A percentile compares a stretch with the other conserved stretches of the same genome.
Conservation (phyloP, 2,113 vertebrate genomes). For the Polypterus senegalus region DNA sequence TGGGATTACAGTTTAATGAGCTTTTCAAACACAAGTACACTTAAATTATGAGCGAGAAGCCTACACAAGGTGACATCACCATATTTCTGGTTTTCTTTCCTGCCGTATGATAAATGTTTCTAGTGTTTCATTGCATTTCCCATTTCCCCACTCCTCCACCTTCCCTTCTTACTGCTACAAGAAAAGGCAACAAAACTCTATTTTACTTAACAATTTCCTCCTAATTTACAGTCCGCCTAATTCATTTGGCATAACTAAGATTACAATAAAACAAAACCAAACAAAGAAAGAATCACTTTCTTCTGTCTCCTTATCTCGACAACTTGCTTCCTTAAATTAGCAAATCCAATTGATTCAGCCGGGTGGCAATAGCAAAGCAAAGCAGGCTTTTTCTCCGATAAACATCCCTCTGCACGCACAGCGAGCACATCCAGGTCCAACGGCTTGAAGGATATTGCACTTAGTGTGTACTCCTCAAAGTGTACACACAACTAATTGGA, state of each 20-base stretch:
- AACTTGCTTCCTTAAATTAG: slow-evolving; percentile 33
- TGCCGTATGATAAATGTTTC: too few relatives aligned
- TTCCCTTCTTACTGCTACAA: too few relatives aligned
- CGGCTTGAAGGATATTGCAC: slow-evolving; percentile 12
- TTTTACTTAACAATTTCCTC: slow-evolving; percentile 2
- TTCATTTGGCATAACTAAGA: neutral
- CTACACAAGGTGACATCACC: too few relatives aligned
- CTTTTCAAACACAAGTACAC: too few relatives aligned
- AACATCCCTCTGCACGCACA: slow-evolving; percentile 15
- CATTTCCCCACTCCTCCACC: too few relatives aligned
- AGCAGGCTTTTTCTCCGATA: slow-evolving; percentile 17
- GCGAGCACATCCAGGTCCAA: slow-evolving; percentile 7
- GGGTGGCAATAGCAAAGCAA: slow-evolving; percentile 22
- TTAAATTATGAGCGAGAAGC: too few relatives aligned
- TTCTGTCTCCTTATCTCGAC: slow-evolving; percentile 21
- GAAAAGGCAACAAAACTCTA: neutral
- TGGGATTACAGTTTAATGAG: too few relatives aligned
- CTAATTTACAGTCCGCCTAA: neutral
- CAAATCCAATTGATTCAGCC: slow-evolving; percentile 24
- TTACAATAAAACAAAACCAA: slow-evolving; percentile 10
- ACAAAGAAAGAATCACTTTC: neutral
- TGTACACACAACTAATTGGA: slow-evolving; percentile 62
- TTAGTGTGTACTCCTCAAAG: slow-evolving; percentile 29
- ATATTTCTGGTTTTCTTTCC: too few relatives aligned
- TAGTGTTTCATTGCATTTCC: too few relatives aligned